Base-by-base conservation (phyloP, 2,113 vertebrate genomes). In the Eublepharis macularius region DNA sequence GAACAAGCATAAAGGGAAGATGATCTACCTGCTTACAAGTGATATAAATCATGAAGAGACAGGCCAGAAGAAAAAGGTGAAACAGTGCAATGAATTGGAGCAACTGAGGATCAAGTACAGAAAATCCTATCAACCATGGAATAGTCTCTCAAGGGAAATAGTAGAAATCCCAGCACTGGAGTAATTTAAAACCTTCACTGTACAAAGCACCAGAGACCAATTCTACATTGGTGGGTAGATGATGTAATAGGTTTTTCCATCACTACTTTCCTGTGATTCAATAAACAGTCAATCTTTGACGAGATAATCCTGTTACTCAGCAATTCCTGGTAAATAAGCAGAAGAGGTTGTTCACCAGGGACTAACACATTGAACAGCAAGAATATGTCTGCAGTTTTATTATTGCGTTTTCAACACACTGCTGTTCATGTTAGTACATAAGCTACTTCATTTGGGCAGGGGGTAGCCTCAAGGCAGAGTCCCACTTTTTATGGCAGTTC, bases 321-420 rank as follows among this genome's bases (percentile, higher is more conserved):
- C 82, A 43, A 83, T 84, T 89, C 10, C 82, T 87, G 86, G 90
- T 89, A 92, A 57, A 85, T 32, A 76, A 88, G 83, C 68, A 86
- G 77, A 80, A 82, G 63, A 77, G 80, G 19, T 0, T 0, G 0
- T 9, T 88, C 82, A 32, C 83, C 14, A 19, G 83, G 86, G 86
- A 76, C 43, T 76, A 88, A 80, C 73, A 88, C 26, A 19, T 86
- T 34, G 36, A 6, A 24, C 10, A 66, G 81, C 86, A 90, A 89
- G 72, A 88, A 92, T 89, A 76, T 13, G 2, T 66, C 90, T 82
- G 78, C 14, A 26, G 6, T 12, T n/a, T 49, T 0, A 0, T 86
- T 79, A 89, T 86, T 90, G 78, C 73, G 45, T 92, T 89, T 86
- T 88, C 90, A 47, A 24, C 63, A 85, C 84, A 76, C 78, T 49